A percentile compares a stretch with the other conserved stretches of the same genome.
These are phyloP conservation scores for Sphaerophoria taeniata DNA, from an alignment of 2,888 invertebrate species.

Conservation along the genomic window DNA sequence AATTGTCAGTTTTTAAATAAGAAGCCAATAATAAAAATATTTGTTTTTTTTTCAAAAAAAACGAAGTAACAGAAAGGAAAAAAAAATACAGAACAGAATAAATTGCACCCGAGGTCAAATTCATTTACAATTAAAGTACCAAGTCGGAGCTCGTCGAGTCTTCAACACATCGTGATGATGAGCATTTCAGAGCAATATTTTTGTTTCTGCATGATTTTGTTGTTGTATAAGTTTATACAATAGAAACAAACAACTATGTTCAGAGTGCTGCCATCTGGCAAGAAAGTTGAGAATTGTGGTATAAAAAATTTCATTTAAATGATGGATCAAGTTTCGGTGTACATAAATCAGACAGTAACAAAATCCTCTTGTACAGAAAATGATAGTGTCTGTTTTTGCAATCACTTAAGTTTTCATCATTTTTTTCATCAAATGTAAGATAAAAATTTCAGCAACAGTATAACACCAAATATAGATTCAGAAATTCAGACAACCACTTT, in stretches of 20 bases:
- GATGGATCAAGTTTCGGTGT: no score
- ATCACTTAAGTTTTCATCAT: no score
- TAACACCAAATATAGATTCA: no score
- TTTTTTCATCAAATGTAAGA: no score
- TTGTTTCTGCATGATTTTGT: conserved; percentile 5
- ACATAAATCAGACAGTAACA: no score
- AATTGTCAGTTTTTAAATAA: conserved; percentile 5
- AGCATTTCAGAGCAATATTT: neutral
- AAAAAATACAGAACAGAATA: conserved; percentile 50
- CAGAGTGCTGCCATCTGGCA: conserved; percentile 1
- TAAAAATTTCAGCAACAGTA: no score
- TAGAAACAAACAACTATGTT: conserved; percentile 15
- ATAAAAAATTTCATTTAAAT: no score
- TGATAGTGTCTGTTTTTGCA: no score
- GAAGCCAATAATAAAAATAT: conserved; percentile 19
- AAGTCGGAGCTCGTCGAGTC: neutral
- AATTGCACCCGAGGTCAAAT: conserved; percentile 73
- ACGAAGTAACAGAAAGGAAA: neutral
- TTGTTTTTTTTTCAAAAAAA: neutral
- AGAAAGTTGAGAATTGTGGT: no score
- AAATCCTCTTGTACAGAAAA: no score
- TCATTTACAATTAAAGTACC: conserved; percentile 69
- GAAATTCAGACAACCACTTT: no score
- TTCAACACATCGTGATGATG: conserved; percentile 26
- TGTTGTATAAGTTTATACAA: conserved; percentile 33